These are phyloP conservation scores for Malthinus seriepunctatus DNA, from an alignment of 2,888 invertebrate genomes.

Conservation along the genomic window DNA sequence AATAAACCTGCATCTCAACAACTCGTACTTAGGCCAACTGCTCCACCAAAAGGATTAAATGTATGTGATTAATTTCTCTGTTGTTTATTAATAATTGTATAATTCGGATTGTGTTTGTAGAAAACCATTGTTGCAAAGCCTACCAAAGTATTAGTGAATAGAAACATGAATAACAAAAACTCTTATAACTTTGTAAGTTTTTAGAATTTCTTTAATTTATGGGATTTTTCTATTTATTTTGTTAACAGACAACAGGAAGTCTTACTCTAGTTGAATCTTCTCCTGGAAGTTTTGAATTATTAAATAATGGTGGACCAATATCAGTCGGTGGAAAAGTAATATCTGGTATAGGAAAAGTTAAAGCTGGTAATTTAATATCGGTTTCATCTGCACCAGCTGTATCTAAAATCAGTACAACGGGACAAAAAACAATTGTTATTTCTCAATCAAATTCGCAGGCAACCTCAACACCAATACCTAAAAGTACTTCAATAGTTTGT, in stretches of 20 bases:
- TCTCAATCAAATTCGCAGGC: neutral
- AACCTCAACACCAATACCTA: neutral
- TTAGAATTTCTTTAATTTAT: neutral
- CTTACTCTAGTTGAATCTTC: constrained; percentile 47
- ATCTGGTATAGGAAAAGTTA: constrained; percentile 21
- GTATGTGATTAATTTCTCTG: constrained; percentile 6
- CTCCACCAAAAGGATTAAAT: constrained; percentile 33
- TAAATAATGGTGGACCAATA: constrained; percentile 31
- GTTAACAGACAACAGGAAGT: constrained; percentile 35
- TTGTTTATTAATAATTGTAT: neutral
- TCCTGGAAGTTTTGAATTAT: constrained; percentile 46
- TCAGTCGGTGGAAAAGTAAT: constrained; percentile 27
- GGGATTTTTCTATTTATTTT: neutral
- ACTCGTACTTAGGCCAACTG: constrained; percentile 22
- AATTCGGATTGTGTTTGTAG: constrained; percentile 34
- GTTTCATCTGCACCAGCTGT: constrained; percentile 9
- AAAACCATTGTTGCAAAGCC: constrained; percentile 43
- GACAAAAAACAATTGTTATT: constrained; percentile 4
- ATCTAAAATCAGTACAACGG: constrained; percentile 1
- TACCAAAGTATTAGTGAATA: constrained; percentile 44
- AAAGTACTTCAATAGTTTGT: neutral
- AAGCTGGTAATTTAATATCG: constrained; percentile 18
- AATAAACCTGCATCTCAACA: constrained; percentile 10
- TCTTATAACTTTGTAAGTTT: constrained; percentile 30
- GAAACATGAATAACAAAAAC: constrained; percentile 23